Percentiles rank a stretch among this genome's conserved stretches.
Evolutionary conservation across 30 jellyfish, hydroid and myxozoan genomes (phyloP).

Genomic region (Mastigias papua): DNA sequence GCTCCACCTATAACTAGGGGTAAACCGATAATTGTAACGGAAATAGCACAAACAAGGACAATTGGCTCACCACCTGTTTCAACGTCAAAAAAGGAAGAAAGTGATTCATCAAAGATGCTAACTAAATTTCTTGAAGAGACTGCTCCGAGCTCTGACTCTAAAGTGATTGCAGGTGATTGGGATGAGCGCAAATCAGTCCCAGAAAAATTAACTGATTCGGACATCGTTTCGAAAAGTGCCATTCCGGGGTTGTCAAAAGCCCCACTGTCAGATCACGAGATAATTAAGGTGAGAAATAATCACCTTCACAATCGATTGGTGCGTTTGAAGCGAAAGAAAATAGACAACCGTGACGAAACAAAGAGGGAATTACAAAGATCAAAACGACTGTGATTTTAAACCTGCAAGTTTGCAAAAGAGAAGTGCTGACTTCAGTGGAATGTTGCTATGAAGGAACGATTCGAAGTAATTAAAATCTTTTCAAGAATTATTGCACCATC

Average conservation of each 20-base stretch:
- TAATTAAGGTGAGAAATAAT: slow-evolving; percentile 27
- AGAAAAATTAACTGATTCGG: slow-evolving; percentile 6
- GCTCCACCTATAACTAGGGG: background rate
- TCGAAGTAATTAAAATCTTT: no score
- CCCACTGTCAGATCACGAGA: slow-evolving; percentile 48
- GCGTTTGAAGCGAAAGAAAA: slow-evolving; percentile 70
- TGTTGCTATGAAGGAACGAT: no score
- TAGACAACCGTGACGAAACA: background rate
- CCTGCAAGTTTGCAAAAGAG: background rate
- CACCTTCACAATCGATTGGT: slow-evolving; percentile 43
- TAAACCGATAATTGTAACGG: slow-evolving; percentile 21
- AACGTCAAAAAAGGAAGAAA: slow-evolving; percentile 11
- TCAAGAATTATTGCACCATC: no score
- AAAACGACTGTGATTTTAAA: slow-evolving; percentile 16
- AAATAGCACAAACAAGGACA: slow-evolving; percentile 46
- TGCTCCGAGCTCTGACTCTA: slow-evolving; percentile 2
- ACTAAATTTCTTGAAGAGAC: slow-evolving; percentile 51
- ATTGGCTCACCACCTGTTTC: slow-evolving; percentile 6
- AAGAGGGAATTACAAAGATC: slow-evolving; percentile 16
- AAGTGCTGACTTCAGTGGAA: background rate
- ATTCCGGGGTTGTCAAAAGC: slow-evolving; percentile 33
- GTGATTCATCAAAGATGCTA: slow-evolving; percentile 51
- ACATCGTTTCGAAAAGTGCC: slow-evolving; percentile 63
- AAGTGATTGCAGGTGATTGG: slow-evolving; percentile 47
- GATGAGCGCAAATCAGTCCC: slow-evolving; percentile 77